Percentiles rank a stretch among this genome's conserved stretches.
These are phyloP conservation scores for Propithecus deckenii DNA, from an alignment of 2,797 vertebrate genomes.

Conservation along the genomic window DNA sequence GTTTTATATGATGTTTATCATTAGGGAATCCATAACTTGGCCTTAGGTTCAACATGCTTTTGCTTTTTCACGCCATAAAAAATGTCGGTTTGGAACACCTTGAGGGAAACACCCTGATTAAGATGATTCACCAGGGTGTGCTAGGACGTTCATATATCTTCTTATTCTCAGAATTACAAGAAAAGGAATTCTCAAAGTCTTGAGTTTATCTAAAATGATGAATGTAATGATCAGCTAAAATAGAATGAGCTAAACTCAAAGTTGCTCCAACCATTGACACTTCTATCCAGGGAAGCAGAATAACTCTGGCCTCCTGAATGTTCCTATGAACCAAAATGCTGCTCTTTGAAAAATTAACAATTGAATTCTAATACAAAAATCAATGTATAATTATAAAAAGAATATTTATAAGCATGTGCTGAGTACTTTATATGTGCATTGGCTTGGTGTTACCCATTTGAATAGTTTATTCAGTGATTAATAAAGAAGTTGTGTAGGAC, in stretches of 20 bases:
- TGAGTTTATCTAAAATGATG: conserved; percentile 67
- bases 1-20: conserved; percentile 70
- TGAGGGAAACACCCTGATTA: conserved; percentile 65
- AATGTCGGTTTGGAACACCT: conserved; percentile 62
- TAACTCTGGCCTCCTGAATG: background rate
- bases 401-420: background rate
- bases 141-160: conserved; percentile 73
- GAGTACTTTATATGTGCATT: background rate
- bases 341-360: background rate
- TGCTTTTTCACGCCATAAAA: conserved; percentile 64
- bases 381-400: background rate
- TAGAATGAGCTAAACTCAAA: background rate
- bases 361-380: background rate
- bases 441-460: background rate
- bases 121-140: conserved; percentile 63
- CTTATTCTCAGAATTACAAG: conserved; percentile 75
- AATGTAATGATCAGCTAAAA: conserved; percentile 72
- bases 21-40: conserved; percentile 72
- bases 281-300: background rate
- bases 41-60: conserved; percentile 66
- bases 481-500: background rate
- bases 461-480: background rate
- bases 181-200: conserved; percentile 79
- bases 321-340: background rate
- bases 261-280: background rate